Evolutionary conservation across 2,113 vertebrate genomes (phyloP), one percentile per base, ranked within the genome.

Genomic region (Petromus typicus): DNA sequence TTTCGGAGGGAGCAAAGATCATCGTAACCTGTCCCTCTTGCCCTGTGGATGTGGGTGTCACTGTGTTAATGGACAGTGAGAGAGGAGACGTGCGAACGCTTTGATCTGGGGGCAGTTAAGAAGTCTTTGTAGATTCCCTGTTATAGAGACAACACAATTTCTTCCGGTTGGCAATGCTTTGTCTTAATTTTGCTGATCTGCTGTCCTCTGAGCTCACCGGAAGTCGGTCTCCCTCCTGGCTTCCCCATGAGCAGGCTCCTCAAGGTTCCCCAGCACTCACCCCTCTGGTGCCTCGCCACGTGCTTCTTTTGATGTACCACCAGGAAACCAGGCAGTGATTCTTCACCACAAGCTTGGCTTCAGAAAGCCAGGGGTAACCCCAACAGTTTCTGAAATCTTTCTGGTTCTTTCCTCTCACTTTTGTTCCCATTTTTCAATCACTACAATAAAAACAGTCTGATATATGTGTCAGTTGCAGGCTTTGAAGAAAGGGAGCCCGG

Each of bases 241-340:
- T 67, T 0, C 32, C 23, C 22, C 13, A 57, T 5, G 27, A 20
- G 23, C 5, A 59, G 1, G 5, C 9, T 16, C 5, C 37, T 63
- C 20, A 61, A 18, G 51, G 30, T 5, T 4, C n/a, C 2, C 3
- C 23, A 48, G 6, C 22, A 64, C 1, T 43, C 9, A 63, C 37
- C n/a, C 2, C 4, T 43, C 37, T 14, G 1, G 6, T 37, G 9
- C 3, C 40, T 3, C 4, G 27, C 18, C 51, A 22, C 32, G 3
- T 12, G 6, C 0, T 27, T 67, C 16, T 78, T 54, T 61, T 86
- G 32, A 1, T 32, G 17, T 0, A 4, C 32, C 12, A 57, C 43
- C 51, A 30, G 32, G 32, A 75, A 86, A 64, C 11, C 20, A 34
- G 40, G 37, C 80, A 91, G 10, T 1, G 51, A 22, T 78, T 83